Percentiles rank a stretch among this genome's conserved stretches.
These are phyloP conservation scores for Plemyria rubiginata DNA, from an alignment of 2,888 invertebrate species.

Conservation along the genomic window DNA sequence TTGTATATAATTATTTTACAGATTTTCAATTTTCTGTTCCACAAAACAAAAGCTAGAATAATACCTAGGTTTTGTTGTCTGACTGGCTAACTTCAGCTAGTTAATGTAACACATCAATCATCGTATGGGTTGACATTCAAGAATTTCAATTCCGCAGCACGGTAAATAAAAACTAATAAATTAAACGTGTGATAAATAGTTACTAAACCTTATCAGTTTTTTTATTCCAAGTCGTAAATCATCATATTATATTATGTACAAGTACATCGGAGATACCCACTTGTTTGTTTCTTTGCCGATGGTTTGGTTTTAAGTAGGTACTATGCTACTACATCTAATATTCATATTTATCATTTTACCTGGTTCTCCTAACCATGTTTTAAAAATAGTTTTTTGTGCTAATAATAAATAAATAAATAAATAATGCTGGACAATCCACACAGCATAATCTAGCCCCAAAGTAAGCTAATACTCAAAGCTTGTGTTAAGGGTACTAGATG, in stretches of 20 bases:
- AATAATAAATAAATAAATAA: no score
- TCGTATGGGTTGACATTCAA: not conserved
- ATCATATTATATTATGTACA: conserved; percentile 28
- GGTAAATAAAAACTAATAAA: conserved; percentile 9
- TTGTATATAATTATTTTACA: not conserved
- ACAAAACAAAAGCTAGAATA: not conserved
- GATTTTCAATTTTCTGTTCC: not conserved
- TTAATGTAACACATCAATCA: not conserved
- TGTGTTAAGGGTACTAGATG: no score
- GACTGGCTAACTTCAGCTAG: not conserved
- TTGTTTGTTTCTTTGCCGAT: not conserved
- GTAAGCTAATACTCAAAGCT: no score
- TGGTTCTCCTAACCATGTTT: no score
- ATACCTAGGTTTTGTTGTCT: not conserved
- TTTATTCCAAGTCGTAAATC: conserved; percentile 43
- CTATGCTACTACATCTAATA: no score
- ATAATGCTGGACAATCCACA: no score
- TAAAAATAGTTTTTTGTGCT: no score
- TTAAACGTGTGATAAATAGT: conserved; percentile 13
- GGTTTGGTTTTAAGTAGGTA: no score
- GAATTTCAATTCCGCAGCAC: not conserved
- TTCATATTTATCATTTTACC: no score
- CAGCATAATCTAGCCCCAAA: no score
- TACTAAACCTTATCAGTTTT: conserved; percentile 32
- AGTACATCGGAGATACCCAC: conserved; percentile 8